Conservation (phyloP, 2,888 invertebrate genomes). For the Julus scanicus region DNA sequence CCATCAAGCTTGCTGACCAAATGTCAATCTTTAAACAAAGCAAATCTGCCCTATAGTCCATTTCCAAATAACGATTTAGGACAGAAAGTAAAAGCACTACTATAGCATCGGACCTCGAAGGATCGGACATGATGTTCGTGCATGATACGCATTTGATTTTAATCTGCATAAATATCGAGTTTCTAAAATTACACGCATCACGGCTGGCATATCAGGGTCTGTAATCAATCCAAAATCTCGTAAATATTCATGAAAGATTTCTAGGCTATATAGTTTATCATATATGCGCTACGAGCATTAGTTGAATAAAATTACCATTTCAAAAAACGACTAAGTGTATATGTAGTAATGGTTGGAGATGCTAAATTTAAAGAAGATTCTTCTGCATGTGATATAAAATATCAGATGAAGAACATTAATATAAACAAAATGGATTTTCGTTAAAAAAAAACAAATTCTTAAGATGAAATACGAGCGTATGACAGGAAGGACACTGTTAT, state of each 20-base stretch:
- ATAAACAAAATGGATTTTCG: constrained; percentile 3
- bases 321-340: background rate
- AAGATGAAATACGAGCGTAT: background rate
- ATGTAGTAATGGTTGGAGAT: background rate
- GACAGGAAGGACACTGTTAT: background rate
- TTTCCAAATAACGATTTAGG: background rate
- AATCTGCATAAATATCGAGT: constrained; percentile 5
- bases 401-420: constrained; percentile 21
- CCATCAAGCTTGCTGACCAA: background rate
- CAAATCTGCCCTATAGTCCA: no score
- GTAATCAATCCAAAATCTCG: background rate
- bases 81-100: background rate
- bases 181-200: background rate
- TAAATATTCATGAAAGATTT: constrained; percentile 22
- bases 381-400: background rate
- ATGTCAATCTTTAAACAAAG: background rate
- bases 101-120: background rate
- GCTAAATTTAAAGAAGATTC: constrained; percentile 5
- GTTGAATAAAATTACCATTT: constrained; percentile 27
- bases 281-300: background rate
- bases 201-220: constrained; percentile 2
- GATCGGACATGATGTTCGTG: background rate
- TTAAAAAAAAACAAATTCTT: background rate
- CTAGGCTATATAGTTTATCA: background rate
- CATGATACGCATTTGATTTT: background rate